Base-by-base conservation (phyloP, 1,140 invertebrate genomes). In the Alviniconcha marisindica region DNA sequence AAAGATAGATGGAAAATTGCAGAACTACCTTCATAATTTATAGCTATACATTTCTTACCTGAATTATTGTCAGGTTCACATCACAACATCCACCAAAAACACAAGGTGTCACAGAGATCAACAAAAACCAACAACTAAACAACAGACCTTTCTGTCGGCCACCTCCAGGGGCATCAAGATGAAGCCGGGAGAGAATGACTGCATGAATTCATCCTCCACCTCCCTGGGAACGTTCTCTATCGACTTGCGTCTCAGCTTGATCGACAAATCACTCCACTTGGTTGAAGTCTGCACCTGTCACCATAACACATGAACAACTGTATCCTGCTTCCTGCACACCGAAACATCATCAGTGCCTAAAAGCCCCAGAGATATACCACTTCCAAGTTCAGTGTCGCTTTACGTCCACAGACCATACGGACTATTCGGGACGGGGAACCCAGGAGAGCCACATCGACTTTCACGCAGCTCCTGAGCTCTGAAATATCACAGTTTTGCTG, bases 91-190 rank as follows among this genome's bases (percentile, higher is more conserved):
- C n/a, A n/a, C n/a, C n/a, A n/a, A n/a, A n/a, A n/a, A 48, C 44
- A 48, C 44, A 48, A 5, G 5, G 18, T 48, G 5, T 48, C 18
- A 48, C 18, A 48, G 18, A 48, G n/a, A 66, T 12, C 1, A 33
- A 66, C 63, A 31, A 12, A 1, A 14, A 66, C 5, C 28, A 28
- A 66, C n/a, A 36, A 28, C 42, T 31, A 77, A 33, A 38, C 40
- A 31, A 84, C 84, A 60, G 73, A 90, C 89, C 89, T 88, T 84
- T 38, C 79, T 48, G 51, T 85, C 89, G 63, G 77, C 84, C 21
- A 89, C 89, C 18, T 85, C 73, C 33, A 90, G 42, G 28, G 89
- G 87, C 84, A 88, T 88, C 1, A 87, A 78, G 15, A 86, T 79
- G n/a, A 85, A 76, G 33, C 84, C 85, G 7, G 89, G 89, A 36